Base-by-base conservation (phyloP, 2,113 vertebrate genomes). In the Hypomesus transpacificus region DNA sequence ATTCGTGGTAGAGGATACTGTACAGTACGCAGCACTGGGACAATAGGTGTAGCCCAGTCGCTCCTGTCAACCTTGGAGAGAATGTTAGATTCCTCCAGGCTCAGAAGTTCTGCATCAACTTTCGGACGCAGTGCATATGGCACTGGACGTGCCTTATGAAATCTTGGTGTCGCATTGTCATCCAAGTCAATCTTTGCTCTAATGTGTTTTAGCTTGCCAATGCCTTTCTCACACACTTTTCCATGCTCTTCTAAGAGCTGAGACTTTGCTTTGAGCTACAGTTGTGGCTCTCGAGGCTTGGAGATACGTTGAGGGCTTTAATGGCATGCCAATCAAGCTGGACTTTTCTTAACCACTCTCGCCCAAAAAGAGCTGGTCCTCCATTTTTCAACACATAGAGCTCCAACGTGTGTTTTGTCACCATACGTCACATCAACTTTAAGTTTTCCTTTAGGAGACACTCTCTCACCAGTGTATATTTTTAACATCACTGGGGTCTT, bases 1-100 rank as follows among this genome's bases (percentile, higher is more conserved):
- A 70, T 64, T 2, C 17, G 18, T 1, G 64, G 52, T 4, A 80
- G 62, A 4, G 66, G 77, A 59, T 80, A 75, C 57, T 83, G 72
- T 16, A 75, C 66, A 21, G 67, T 66, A 34, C 8, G n/a, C 20
- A 83, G 78, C 3, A 73, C 60, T 18, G 28, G 66, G 8, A 77
- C 75, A 24, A 73, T 73, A 3, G 61, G 24, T 26, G 24, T 26
- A 26, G 24, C 24, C 59, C 68, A 66, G 14, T 73, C 56, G 34
- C 31, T 70, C 22, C 59, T 39, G 8, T 73, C 59, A 7, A 75
- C 70, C 5, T 65, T 60, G 21, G 65, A 66, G 6, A 78, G 28
- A 16, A 72, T 57, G n/a, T 50, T 66, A 11, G 24, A 39, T 18
- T 73, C 17, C 50, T 63, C 52, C 9, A 54, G 24, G 11, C 16